phyloP scores from a whole-genome alignment of 2,888 invertebrate species.

The Lamellibrachia columna region DNA sequence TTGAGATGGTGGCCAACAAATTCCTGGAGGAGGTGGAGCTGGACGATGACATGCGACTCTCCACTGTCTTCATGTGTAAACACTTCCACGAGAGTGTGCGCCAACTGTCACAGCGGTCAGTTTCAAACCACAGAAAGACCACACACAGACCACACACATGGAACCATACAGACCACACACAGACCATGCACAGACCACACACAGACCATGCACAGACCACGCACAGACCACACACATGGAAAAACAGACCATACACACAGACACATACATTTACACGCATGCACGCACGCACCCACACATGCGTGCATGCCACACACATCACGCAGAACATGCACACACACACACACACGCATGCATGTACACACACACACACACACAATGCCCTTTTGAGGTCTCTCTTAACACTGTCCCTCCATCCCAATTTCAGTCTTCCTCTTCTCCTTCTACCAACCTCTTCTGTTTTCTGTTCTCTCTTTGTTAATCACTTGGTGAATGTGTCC shows the following conservation, averaged over 20 bases:
- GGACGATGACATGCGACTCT: conserved; percentile 44
- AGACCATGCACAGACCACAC: background rate
- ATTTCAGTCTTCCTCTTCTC: too few relatives aligned
- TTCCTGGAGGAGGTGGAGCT: conserved; percentile 65
- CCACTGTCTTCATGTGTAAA: conserved; percentile 61
- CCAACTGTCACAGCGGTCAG: conserved; percentile 58
- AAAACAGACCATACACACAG: background rate
- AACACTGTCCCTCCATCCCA: too few relatives aligned
- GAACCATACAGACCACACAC: background rate
- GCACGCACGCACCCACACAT: background rate
- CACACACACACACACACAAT: background rate
- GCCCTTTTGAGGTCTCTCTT: too few relatives aligned
- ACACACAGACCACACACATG: background rate
- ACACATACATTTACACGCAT: background rate
- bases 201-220: background rate
- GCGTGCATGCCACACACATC: background rate
- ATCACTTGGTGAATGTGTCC: too few relatives aligned
- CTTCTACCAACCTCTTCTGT: too few relatives aligned
- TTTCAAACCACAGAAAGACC: background rate
- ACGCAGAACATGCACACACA: background rate
- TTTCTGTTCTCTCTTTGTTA: too few relatives aligned
- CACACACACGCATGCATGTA: background rate
- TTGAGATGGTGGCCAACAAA: conserved; percentile 67
- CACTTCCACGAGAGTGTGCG: conserved; percentile 65
- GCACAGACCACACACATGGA: background rate